Percentiles rank a stretch among this genome's conserved stretches.
Conservation (phyloP, 2,797 vertebrate species). For the Propithecus perrieri region DNA sequence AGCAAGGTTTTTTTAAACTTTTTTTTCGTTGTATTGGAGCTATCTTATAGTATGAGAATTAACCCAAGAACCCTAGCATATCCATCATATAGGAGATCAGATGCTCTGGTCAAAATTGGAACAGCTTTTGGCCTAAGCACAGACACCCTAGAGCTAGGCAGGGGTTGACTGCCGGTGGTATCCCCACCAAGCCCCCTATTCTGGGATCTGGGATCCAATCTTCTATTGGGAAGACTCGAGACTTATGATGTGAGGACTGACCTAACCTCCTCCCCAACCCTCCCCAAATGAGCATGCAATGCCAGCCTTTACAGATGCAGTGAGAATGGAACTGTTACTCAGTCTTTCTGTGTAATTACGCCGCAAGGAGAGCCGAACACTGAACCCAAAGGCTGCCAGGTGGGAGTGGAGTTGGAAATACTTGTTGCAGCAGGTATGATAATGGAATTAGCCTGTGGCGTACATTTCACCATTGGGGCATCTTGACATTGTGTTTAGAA, state of each 20-base stretch:
- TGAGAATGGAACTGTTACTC: background rate
- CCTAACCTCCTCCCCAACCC: rapidly evolving
- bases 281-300: background rate
- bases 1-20: background rate
- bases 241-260: background rate
- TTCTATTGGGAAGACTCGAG: background rate
- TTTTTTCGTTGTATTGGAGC: background rate
- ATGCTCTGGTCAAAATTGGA: background rate
- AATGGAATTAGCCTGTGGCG: background rate
- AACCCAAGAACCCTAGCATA: background rate
- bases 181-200: background rate
- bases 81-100: background rate
- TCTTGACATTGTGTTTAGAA: background rate
- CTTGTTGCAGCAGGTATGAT: background rate
- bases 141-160: background rate
- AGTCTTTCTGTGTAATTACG: background rate
- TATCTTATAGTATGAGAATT: background rate
- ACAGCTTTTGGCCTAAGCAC: background rate
- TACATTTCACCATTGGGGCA: background rate
- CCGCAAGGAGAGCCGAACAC: background rate
- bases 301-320: too few relatives aligned
- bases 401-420: background rate
- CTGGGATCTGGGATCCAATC: background rate
- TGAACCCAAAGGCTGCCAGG: background rate
- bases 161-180: background rate